Percentiles rank a stretch among this genome's conserved stretches.
These are phyloP conservation scores for Lepus townsendii DNA, from an alignment of 2,797 vertebrate genomes.

Conservation along the genomic window DNA sequence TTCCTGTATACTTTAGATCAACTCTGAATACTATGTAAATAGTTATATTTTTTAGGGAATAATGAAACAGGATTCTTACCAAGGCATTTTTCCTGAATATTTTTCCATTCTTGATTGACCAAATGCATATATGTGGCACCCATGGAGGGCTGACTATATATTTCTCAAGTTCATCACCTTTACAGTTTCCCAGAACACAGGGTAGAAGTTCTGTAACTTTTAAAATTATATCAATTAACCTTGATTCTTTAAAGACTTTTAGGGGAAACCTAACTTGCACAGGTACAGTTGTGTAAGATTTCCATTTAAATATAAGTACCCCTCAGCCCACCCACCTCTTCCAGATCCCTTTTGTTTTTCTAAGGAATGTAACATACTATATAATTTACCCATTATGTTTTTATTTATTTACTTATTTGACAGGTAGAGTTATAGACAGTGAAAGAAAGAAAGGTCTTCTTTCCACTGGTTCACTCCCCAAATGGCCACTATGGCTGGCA, in stretches of 20 bases:
- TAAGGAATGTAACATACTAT: not conserved
- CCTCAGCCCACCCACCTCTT: not conserved
- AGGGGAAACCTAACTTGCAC: not conserved
- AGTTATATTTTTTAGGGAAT: too few relatives aligned
- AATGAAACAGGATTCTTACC: too few relatives aligned
- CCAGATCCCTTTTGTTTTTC: not conserved
- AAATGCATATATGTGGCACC: too few relatives aligned
- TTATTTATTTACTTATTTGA: not conserved
- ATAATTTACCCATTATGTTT: not conserved
- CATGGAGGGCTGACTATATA: not conserved
- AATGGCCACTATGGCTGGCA: too few relatives aligned
- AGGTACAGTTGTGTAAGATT: not conserved
- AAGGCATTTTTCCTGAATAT: too few relatives aligned
- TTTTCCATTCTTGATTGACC: too few relatives aligned
- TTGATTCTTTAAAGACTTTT: conserved; percentile 5
- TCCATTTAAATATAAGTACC: not conserved
- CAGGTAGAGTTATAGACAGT: too few relatives aligned
- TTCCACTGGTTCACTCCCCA: too few relatives aligned
- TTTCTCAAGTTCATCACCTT: conserved; percentile 28
- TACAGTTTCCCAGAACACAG: conserved; percentile 9
- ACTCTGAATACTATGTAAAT: too few relatives aligned
- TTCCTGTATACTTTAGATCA: too few relatives aligned
- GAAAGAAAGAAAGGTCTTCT: too few relatives aligned
- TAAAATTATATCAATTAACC: not conserved
- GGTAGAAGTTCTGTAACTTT: conserved; percentile 9